Evolutionary conservation across 2,113 vertebrate species (phyloP).

Genomic region (Urocynchramus pylzowi): DNA sequence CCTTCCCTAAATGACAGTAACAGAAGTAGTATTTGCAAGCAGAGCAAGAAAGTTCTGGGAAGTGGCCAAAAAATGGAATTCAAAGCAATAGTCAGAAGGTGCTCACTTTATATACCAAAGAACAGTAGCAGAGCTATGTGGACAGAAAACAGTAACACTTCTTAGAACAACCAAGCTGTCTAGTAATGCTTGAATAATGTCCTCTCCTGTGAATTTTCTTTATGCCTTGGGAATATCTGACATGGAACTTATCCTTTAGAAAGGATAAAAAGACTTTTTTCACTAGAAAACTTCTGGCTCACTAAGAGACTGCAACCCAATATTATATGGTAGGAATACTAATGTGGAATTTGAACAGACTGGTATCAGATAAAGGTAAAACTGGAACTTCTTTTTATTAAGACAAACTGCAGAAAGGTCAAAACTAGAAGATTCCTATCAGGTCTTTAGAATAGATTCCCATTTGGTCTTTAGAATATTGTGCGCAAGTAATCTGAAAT

Average conservation of each 20-base stretch:
- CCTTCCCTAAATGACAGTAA: neutral
- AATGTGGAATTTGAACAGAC: neutral
- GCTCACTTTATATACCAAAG: neutral
- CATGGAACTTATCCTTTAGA: neutral
- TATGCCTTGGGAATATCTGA: neutral
- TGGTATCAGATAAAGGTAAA: neutral
- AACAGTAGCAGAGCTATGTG: neutral
- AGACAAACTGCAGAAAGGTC: neutral
- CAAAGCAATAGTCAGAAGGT: neutral
- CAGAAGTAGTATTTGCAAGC: neutral
- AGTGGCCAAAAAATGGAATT: neutral
- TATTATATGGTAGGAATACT: neutral
- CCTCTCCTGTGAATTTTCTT: neutral
- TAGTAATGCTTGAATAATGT: neutral
- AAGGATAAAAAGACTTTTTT: neutral
- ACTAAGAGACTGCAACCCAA: neutral
- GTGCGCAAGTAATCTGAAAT: neutral
- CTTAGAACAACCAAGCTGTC: neutral
- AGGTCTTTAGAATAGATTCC: too few species aligned
- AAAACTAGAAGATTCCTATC: neutral
- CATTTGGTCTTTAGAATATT: neutral
- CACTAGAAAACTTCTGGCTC: neutral
- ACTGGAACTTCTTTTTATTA: neutral
- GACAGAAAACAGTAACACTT: neutral
- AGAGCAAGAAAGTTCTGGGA: neutral